Base-by-base conservation (phyloP, 2,888 invertebrate species). In the Ferrisia virgata region DNA sequence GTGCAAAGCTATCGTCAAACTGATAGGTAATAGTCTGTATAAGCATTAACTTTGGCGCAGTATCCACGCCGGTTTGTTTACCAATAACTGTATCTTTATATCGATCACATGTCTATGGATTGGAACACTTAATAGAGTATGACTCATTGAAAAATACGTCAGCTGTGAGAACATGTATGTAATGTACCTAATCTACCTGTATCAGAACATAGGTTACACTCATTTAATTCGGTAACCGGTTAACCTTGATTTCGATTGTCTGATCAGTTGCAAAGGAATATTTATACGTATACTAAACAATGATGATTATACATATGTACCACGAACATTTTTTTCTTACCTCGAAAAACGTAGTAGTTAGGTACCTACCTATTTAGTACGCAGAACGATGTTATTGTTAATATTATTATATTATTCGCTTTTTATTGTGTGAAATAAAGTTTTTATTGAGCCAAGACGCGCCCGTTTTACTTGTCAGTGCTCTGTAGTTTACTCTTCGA, bases 231-330 rank as follows among this genome's bases (percentile, higher is more conserved):
- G 72, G 33, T 76, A 76, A 76, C 72, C 36, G 36, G 72, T 76
- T 76, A 76, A 76, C 72, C 72, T 76, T 76, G 72, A 76, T 76
- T 76, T 76, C 33, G 8, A 76, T 76, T 76, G 72, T 76, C 15
- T 13, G 64, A 76, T 36, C 72, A 76, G 1, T 76, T 36, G 72
- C 72, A 36, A 76, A 76, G 72, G 36, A 76, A 76, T 36, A 76
- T 13, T n/a, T n/a, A n/a, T n/a, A n/a, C n/a, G n/a, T n/a, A n/a
- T n/a, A n/a, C n/a, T 64, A 15, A 64, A 64, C 31, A 64, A 64
- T 31, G 15, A 31, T 64, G 64, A 64, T 64, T 64, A 64, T 28
- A 15, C n/a, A 15, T 28, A 64, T 18, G 22, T 36, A 53, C 40
- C 40, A 40, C 5, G 6, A 40, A 4, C 40, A 13, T 53, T 31